These are phyloP conservation scores for Simalia tracyae DNA, from an alignment of 2,797 vertebrate species.

Conservation along the genomic window DNA sequence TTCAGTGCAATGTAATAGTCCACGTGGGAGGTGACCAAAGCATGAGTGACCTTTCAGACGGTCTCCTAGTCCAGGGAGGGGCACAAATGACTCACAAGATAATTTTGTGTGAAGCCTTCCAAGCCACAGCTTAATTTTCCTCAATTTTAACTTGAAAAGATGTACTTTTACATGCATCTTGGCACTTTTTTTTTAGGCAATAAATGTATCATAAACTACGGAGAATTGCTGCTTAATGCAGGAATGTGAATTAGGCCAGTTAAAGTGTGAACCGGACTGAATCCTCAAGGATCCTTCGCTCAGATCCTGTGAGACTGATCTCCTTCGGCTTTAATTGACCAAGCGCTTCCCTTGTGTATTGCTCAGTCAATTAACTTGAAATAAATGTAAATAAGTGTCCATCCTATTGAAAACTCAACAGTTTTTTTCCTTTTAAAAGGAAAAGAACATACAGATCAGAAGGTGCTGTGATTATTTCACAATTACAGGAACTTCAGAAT, in stretches of 20 bases:
- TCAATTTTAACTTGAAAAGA: background rate
- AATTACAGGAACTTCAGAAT: background rate
- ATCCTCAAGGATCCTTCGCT: background rate
- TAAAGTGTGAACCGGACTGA: background rate
- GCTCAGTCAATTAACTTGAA: background rate
- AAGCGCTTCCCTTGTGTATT: background rate
- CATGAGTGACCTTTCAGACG: background rate
- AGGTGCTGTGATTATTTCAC: background rate
- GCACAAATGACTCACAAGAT: background rate
- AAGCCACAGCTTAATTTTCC: background rate
- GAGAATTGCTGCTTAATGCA: background rate
- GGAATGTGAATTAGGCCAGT: background rate
- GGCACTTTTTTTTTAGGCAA: background rate
- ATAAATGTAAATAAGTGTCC: background rate
- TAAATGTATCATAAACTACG: background rate
- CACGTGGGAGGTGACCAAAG: background rate
- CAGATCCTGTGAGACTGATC: too few relatives aligned
- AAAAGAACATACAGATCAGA: background rate
- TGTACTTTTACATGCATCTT: background rate
- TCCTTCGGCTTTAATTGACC: background rate
- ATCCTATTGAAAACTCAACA: background rate
- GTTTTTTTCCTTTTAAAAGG: background rate
- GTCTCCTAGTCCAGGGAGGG: background rate
- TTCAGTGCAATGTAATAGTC: background rate
- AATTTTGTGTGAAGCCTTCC: background rate